Base-by-base conservation (phyloP, 2,888 invertebrate genomes). In the Cotesia congregata region DNA sequence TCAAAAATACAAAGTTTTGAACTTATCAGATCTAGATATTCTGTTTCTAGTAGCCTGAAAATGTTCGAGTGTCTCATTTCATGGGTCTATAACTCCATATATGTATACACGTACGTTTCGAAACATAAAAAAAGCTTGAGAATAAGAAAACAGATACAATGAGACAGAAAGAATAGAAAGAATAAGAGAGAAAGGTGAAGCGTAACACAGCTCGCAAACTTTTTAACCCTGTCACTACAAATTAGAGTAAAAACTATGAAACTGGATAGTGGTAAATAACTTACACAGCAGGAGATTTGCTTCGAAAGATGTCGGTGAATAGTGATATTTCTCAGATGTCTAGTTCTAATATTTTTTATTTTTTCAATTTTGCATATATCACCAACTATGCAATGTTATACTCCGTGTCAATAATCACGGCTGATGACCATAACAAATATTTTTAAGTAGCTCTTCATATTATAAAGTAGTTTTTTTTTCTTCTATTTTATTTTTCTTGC, bases 161-260 rank as follows among this genome's bases (percentile, higher is more conserved):
- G 17, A 72, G 72, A 77, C 61, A 67, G 50, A 78, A 67, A 75
- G 73, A 75, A 76, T 30, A 50, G 50, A 50, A 41, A 50, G 72
- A 72, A 65, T 67, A 30, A 30, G 62, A 81, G 74, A 72, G 77
- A 77, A 77, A 62, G 80, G 80, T 80, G 69, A 79, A 80, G 80
- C 84, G 85, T 87, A 87, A 87, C 86, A 86, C 82, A 81, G 83
- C 83, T 87, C 86, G 87, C 87, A 86, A 85, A 87, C 86, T 86
- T 83, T 72, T 76, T 85, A 82, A 85, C 84, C 85, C 86, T 89
- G 89, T 89, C 89, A 86, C 86, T 85, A 85, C 88, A 85, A 88
- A 88, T 89, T 89, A 88, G 88, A 86, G 87, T 87, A 84, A 87
- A 87, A 88, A 86, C 88, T 86, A 85, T 86, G 85, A 85, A 87